Conservation (phyloP, 2,797 vertebrate species). For the Adelosebastes latens region DNA sequence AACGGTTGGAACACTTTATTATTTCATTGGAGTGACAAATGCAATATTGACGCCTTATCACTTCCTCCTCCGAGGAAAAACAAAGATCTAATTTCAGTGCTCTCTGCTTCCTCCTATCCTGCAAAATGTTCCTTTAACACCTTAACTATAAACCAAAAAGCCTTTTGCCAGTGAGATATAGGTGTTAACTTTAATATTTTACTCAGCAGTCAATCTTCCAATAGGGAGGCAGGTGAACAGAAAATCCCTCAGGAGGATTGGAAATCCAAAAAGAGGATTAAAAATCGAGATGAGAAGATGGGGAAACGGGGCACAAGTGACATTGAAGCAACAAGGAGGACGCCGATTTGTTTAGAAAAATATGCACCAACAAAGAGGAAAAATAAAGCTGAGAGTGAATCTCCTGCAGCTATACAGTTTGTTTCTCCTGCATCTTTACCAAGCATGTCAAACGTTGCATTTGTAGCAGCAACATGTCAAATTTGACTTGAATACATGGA, state of each 20-base stretch:
- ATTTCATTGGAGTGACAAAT: constrained; percentile 5
- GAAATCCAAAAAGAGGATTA: constrained; percentile 16
- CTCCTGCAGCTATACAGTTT: not conserved
- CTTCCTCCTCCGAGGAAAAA: not conserved
- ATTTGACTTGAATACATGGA: constrained; percentile 9
- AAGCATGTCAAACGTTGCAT: not conserved
- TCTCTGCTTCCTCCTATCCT: not conserved
- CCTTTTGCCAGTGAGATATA: not conserved
- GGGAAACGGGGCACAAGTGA: not conserved
- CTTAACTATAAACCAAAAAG: not conserved
- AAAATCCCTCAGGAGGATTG: not conserved
- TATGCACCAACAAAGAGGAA: not conserved
- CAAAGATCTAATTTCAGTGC: not conserved
- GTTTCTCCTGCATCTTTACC: not conserved
- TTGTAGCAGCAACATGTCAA: constrained; percentile 19
- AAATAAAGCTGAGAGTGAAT: not conserved
- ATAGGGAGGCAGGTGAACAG: not conserved
- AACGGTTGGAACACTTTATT: not conserved
- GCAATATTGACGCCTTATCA: constrained; percentile 14
- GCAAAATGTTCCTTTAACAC: not conserved
- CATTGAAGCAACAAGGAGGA: not conserved
- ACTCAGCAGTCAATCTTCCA: not conserved
- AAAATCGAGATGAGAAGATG: constrained; percentile 8
- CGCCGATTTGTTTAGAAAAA: not conserved
- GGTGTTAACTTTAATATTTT: not conserved